A percentile compares a stretch with the other conserved stretches of the same genome.
Conservation (phyloP, 2,113 vertebrate species). For the Syrrhaptes paradoxus region DNA sequence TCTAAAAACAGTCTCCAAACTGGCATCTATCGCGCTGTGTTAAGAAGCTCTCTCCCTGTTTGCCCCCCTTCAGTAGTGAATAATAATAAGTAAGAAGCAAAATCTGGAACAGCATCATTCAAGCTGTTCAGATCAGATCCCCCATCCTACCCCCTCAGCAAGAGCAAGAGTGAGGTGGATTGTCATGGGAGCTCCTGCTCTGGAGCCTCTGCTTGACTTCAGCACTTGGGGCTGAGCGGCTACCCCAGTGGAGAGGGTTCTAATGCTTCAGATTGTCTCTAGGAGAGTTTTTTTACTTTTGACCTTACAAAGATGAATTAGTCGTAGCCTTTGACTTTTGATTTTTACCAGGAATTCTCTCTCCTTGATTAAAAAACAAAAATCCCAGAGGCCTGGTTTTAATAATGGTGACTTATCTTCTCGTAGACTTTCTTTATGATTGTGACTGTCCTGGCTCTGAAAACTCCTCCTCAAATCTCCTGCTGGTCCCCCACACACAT, state of each 20-base stretch:
- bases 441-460: background rate
- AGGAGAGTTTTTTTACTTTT: background rate
- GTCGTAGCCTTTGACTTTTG: background rate
- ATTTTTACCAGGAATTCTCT: background rate
- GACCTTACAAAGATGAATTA: background rate
- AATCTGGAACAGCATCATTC: background rate
- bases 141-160: background rate
- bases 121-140: background rate
- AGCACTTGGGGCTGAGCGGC: background rate
- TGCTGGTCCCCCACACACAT: background rate
- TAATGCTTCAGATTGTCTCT: background rate
- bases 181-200: background rate
- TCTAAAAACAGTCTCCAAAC: background rate
- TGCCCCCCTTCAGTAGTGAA: background rate
- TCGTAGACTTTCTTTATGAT: background rate
- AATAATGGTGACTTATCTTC: background rate
- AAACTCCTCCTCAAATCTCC: background rate
- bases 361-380: background rate
- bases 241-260: background rate
- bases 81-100: background rate
- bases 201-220: background rate
- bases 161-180: background rate
- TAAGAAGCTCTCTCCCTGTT: background rate
- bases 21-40: fast-evolving
- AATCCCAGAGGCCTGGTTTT: background rate